A percentile compares a stretch with the other conserved stretches of the same genome.
phyloP scores from a whole-genome alignment of 2,113 vertebrate genomes.

The Scophthalmus maximus region DNA sequence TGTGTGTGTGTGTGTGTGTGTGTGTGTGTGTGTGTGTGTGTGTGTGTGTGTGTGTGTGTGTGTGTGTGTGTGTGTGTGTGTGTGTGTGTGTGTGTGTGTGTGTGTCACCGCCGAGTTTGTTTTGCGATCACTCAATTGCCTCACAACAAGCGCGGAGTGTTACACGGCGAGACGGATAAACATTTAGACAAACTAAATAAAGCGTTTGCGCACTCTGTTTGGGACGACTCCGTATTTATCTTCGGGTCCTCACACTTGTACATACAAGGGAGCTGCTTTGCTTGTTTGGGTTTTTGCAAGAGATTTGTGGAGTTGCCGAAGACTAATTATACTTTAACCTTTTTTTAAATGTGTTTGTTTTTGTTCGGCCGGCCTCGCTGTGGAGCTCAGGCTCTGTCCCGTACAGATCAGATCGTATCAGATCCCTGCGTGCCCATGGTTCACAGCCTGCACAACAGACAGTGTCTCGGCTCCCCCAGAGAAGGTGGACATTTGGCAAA shows the following conservation, averaged over 20 bases:
- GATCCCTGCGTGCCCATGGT: conserved; percentile 59
- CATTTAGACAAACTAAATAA: conserved; percentile 84
- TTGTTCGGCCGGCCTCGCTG: conserved; percentile 32
- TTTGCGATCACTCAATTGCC: conserved; percentile 67
- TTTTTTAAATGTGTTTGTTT: conserved; percentile 75
- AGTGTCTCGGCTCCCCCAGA: conserved; percentile 16
- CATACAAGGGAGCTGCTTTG: conserved; percentile 61
- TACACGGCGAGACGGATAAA: conserved; percentile 77
- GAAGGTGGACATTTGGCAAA: conserved; percentile 39
- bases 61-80: no score
- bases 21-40: no score
- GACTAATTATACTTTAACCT: conserved; percentile 69
- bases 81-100: conserved; percentile 55
- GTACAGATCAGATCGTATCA: no score
- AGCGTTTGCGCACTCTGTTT: conserved; percentile 62
- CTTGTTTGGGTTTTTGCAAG: conserved; percentile 71
- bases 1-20: no score
- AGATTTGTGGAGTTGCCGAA: conserved; percentile 64
- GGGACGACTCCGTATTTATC: conserved; percentile 68
- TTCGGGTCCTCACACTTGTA: conserved; percentile 61
- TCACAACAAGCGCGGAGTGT: conserved; percentile 72
- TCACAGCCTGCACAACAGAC: conserved; percentile 59
- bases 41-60: no score
- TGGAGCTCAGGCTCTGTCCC: no score
- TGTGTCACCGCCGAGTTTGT: conserved; percentile 66